Conservation (phyloP, 2,797 vertebrate species). For the Crypturellus tataupa region DNA sequence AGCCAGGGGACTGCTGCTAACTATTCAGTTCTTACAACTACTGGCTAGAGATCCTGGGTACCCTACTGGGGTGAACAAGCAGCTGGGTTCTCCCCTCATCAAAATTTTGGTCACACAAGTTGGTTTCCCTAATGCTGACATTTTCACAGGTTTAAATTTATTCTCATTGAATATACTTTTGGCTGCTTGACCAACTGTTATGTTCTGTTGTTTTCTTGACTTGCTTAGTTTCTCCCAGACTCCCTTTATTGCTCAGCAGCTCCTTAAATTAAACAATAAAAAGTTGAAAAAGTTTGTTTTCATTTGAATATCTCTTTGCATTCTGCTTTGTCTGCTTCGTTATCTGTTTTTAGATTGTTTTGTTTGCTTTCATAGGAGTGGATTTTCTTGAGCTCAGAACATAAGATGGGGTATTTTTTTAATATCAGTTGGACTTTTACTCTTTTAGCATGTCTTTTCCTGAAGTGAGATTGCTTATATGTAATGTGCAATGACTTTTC, state of each 20-base stretch:
- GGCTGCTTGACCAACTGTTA: neutral
- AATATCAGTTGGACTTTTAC: no score
- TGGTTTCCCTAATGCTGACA: neutral
- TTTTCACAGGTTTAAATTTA: neutral
- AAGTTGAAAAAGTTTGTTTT: neutral
- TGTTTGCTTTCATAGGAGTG: neutral
- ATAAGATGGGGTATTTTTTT: neutral
- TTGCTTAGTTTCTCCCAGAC: neutral
- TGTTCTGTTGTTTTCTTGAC: neutral
- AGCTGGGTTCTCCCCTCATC: neutral
- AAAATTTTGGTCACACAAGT: slow-evolving; percentile 3
- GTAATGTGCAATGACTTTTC: neutral
- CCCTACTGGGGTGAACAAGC: neutral
- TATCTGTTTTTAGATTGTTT: neutral
- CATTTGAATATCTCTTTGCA: neutral
- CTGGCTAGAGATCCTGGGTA: slow-evolving; percentile 5
- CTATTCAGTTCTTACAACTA: slow-evolving; percentile 14
- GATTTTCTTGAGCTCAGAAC: neutral
- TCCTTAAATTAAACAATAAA: neutral
- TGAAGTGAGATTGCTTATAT: neutral
- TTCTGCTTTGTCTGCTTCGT: neutral
- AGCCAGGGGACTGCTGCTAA: neutral
- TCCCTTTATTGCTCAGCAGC: neutral
- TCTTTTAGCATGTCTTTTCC: neutral
- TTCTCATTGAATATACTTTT: neutral